These are phyloP conservation scores for Enteromius anoplus DNA, from an alignment of 2,797 vertebrate species.

Conservation along the genomic window DNA sequence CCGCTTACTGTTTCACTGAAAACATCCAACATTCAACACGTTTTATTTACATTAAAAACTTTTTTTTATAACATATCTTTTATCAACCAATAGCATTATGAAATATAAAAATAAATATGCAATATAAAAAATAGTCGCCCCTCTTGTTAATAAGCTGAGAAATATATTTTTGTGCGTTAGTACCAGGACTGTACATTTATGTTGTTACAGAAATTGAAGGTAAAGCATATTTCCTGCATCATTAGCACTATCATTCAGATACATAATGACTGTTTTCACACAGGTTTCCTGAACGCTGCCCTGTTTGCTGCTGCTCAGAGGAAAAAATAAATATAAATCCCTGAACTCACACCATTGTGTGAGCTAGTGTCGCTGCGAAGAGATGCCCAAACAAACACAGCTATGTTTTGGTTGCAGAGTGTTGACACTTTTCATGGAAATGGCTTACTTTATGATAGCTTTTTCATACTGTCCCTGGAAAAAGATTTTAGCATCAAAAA, in stretches of 20 bases:
- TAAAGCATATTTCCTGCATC: not conserved
- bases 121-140: not conserved
- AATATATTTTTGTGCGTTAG: not conserved
- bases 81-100: not conserved
- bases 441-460: not conserved
- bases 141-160: no score
- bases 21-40: not conserved
- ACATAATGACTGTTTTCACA: conserved; percentile 6
- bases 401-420: not conserved
- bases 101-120: not conserved
- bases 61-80: not conserved
- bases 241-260: not conserved
- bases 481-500: not conserved
- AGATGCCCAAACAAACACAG: conserved; percentile 19
- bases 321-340: no score
- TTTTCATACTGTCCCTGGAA: not conserved
- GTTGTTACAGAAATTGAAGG: not conserved
- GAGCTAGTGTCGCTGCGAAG: not conserved
- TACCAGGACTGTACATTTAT: not conserved
- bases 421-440: conserved; percentile 1
- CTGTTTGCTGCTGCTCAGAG: not conserved
- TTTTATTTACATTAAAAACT: not conserved
- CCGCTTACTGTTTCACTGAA: conserved; percentile 4
- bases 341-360: not conserved
- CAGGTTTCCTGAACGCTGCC: not conserved